Conservation (phyloP, 2,888 invertebrate genomes). For the Thereva unica region DNA sequence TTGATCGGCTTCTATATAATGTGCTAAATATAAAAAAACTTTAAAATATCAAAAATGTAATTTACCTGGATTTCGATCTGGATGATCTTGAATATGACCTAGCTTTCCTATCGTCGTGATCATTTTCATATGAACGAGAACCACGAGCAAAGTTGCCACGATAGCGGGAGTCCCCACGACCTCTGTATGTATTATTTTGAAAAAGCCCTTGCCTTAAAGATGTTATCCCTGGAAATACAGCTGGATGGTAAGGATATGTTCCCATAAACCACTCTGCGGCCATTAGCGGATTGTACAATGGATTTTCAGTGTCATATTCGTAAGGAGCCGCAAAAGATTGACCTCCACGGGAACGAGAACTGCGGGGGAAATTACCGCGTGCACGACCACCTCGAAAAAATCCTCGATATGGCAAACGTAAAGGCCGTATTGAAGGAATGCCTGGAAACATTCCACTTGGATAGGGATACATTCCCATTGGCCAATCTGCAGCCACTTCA, state of each 20-base stretch:
- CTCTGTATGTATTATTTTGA: slow-evolving; percentile 47
- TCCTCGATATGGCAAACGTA: slow-evolving; percentile 52
- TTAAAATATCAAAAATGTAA: too few species aligned
- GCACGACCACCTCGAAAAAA: slow-evolving; percentile 28
- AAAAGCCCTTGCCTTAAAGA: slow-evolving; percentile 49
- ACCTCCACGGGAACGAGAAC: too few species aligned
- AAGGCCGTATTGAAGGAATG: slow-evolving; percentile 47
- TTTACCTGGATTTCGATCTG: not conserved
- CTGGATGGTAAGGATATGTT: slow-evolving; percentile 53
- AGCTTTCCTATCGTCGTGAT: not conserved
- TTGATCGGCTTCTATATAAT: slow-evolving; percentile 1
- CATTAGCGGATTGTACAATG: slow-evolving; percentile 48
- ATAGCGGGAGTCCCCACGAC: slow-evolving; percentile 3
- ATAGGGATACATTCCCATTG: slow-evolving; percentile 55
- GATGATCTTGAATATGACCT: not conserved
- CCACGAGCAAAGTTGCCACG: slow-evolving; percentile 57
- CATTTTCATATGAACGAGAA: slow-evolving; percentile 40
- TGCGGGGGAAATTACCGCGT: too few species aligned
- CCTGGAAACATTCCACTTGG: slow-evolving; percentile 53
- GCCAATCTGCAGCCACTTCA: slow-evolving; percentile 54
- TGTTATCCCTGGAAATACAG: slow-evolving; percentile 52
- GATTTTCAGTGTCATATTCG: not conserved
- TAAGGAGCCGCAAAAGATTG: too few species aligned
- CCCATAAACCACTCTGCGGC: slow-evolving; percentile 55
- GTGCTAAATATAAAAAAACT: not conserved